A percentile compares a stretch with the other conserved stretches of the same genome.
phyloP scores from a whole-genome alignment of 2,888 invertebrate species.

The Morpho achilles region DNA sequence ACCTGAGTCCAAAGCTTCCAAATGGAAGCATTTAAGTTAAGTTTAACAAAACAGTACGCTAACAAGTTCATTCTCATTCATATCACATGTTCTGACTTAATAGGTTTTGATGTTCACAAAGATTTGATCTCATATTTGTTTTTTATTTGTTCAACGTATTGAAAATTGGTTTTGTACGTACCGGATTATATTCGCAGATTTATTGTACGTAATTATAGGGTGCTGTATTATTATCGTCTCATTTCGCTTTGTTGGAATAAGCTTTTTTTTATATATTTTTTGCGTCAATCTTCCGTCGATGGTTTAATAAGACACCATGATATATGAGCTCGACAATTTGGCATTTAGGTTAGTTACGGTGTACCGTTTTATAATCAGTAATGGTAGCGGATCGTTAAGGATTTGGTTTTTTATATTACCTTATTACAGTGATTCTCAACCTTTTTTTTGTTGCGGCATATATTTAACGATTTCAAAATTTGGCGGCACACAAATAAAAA shows the following conservation, averaged over 20 bases:
- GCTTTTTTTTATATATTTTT: constrained; percentile 23
- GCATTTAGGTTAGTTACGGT: constrained; percentile 29
- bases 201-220: constrained; percentile 62
- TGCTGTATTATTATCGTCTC: constrained; percentile 36
- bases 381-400: constrained; percentile 16
- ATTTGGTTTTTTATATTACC: background rate
- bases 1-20: constrained; percentile 26
- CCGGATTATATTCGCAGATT: constrained; percentile 42
- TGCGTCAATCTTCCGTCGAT: constrained; percentile 34
- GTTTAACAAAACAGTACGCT: constrained; percentile 27
- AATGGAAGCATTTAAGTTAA: constrained; percentile 1
- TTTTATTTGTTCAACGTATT: constrained; percentile 35
- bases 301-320: constrained; percentile 32
- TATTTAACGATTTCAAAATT: too few species aligned
- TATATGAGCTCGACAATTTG: constrained; percentile 33
- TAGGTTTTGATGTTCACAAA: constrained; percentile 32
- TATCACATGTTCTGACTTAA: constrained; percentile 32
- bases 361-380: constrained; percentile 28
- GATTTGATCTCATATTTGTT: constrained; percentile 33
- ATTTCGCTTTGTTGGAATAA: constrained; percentile 30
- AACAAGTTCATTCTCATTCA: constrained; percentile 36
- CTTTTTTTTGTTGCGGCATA: too few species aligned
- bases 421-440: too few species aligned
- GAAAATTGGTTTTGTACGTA: constrained; percentile 41
- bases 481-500: too few species aligned